A percentile compares a stretch with the other conserved stretches of the same genome.
Evolutionary conservation across 1,140 invertebrate species (phyloP).

Genomic region (Trigoniulus corallinus): DNA sequence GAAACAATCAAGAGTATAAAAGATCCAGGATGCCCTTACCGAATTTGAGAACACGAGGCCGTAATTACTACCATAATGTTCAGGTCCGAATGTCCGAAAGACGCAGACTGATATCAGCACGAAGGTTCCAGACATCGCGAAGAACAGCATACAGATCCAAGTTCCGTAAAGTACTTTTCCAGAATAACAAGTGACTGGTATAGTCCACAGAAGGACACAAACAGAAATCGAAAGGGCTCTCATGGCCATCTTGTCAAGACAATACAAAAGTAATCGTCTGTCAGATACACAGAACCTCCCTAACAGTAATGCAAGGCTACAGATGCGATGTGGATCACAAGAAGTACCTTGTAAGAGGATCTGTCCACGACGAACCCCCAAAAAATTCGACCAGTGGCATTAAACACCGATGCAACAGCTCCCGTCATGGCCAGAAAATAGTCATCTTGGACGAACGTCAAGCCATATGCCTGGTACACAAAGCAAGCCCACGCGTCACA

Average conservation of each 20-base stretch:
- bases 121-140: slow-evolving; percentile 21
- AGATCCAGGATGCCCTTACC: too few relatives aligned
- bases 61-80: slow-evolving; percentile 18
- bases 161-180: slow-evolving; percentile 22
- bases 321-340: neutral
- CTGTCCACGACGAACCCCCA: slow-evolving; percentile 30
- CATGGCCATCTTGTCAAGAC: neutral
- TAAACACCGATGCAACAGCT: slow-evolving; percentile 30
- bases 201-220: neutral
- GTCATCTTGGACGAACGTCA: slow-evolving; percentile 30
- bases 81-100: slow-evolving; percentile 18
- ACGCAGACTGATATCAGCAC: slow-evolving; percentile 19
- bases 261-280: neutral
- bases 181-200: slow-evolving; percentile 6
- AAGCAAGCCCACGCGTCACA: too few relatives aligned
- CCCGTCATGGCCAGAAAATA: slow-evolving; percentile 30
- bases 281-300: neutral
- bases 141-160: slow-evolving; percentile 20
- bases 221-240: neutral
- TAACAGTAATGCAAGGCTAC: neutral
- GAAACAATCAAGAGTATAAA: neutral
- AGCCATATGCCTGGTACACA: slow-evolving; percentile 27
- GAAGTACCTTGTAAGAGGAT: slow-evolving; percentile 24
- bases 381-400: slow-evolving; percentile 27
- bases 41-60: slow-evolving; percentile 19